Base-by-base conservation (phyloP, 2,888 invertebrate genomes). In the Frankliniella fusca region DNA sequence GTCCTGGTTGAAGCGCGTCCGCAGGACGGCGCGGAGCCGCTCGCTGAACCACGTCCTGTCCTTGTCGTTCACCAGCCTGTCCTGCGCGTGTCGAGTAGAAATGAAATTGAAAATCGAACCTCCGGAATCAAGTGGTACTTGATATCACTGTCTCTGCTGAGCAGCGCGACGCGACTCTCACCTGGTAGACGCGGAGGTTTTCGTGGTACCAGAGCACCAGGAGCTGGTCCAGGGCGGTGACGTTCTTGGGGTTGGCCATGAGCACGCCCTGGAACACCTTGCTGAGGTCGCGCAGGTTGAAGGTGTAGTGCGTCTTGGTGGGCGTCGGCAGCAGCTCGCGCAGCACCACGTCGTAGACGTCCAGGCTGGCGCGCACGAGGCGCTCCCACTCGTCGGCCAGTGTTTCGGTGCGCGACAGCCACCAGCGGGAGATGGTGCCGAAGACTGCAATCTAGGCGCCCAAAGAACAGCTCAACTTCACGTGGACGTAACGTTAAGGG, bases 121-220 rank as follows among this genome's bases (percentile, higher is more conserved):
- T 2, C 2, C 38, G 38, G 38, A 38, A 38, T 38, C 38, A 38
- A 38, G 38, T 38, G 38, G 38, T n/a, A n/a, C 38, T 38, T 38
- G 3, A n/a, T n/a, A n/a, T n/a, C 3, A 38, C 18, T 54, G 12
- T 54, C 54, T 54, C 8, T 54, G 3, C 38, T 38, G 38, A 2
- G 38, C 38, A 5, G 38, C 38, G 38, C 38, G 38, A 5, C 38
- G 38, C 38, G 38, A 38, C 38, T 38, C 54, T 54, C 61, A 76
- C 70, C 27, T 76, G 70, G 86, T 95, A 97, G 0, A 97, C 95
- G 11, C 97, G 90, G 87, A 93, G 92, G 81, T 95, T 94, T 87
- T 97, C 97, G 87, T 97, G 97, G 85, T 94, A 95, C 97, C 97
- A 97, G 18, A 97, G 89, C n/a, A 94, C 90, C 76, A 92, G 91